These are phyloP conservation scores for Cottoperca gobio DNA, from an alignment of 2,797 vertebrate species.

Conservation along the genomic window DNA sequence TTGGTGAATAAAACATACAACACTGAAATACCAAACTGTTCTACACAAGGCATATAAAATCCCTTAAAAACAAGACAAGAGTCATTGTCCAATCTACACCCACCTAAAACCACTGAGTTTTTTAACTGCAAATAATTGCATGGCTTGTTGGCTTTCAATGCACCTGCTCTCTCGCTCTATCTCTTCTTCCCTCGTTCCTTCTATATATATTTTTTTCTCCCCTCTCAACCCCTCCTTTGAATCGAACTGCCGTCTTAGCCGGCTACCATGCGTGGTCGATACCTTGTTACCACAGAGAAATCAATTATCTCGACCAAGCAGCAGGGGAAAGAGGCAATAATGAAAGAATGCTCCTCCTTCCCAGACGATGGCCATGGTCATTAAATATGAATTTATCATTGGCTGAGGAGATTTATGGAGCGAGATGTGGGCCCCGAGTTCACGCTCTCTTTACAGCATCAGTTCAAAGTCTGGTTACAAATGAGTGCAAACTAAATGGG, in stretches of 20 bases:
- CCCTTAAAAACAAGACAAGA: conserved; percentile 44
- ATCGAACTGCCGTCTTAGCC: conserved; percentile 78
- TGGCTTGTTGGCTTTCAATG: conserved; percentile 65
- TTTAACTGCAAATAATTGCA: conserved; percentile 69
- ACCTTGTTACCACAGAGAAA: conserved; percentile 88
- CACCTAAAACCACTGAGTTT: conserved; percentile 45
- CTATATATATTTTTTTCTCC: background rate
- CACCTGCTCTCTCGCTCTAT: conserved; percentile 44
- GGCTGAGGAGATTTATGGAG: conserved; percentile 76
- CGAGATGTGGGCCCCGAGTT: conserved; percentile 56
- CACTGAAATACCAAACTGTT: conserved; percentile 44
- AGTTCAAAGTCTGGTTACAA: conserved; percentile 57
- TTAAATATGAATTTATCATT: conserved; percentile 86
- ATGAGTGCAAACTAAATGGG: conserved; percentile 48
- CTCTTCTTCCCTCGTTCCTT: conserved; percentile 40
- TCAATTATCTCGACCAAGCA: conserved; percentile 86
- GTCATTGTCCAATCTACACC: conserved; percentile 55
- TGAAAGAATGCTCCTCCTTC: conserved; percentile 85
- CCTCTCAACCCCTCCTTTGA: conserved; percentile 73
- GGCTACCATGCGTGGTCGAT: conserved; percentile 83
- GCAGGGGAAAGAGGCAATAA: conserved; percentile 81
- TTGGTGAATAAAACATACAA: conserved; percentile 57
- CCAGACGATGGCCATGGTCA: conserved; percentile 75
- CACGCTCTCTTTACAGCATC: conserved; percentile 54
- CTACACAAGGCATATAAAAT: conserved; percentile 23